Conservation (phyloP, 2,888 invertebrate species). For the Hypselothyrea guttata region DNA sequence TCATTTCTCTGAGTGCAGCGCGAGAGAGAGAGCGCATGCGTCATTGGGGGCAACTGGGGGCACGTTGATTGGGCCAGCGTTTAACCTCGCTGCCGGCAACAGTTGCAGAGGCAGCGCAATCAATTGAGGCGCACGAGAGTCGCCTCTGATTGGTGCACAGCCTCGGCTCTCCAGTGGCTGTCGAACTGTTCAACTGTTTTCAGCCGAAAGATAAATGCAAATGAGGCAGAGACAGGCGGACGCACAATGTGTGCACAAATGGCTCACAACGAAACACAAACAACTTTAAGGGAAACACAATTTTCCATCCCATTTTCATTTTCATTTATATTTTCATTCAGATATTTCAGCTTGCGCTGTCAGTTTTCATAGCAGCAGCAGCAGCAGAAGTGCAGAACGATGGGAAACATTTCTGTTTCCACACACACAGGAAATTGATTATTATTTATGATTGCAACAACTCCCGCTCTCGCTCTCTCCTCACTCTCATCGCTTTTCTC, state of each 20-base stretch:
- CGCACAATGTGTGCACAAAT: constrained; percentile 69
- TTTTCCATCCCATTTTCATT: neutral
- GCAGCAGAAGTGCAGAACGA: constrained; percentile 56
- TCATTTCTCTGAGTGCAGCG: too few relatives aligned
- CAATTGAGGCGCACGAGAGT: constrained; percentile 42
- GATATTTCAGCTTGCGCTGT: constrained; percentile 46
- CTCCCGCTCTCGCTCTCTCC: too few relatives aligned
- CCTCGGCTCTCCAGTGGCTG: constrained; percentile 32
- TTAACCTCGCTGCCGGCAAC: constrained; percentile 54
- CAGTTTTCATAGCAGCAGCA: constrained; percentile 60
- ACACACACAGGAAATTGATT: constrained; percentile 70
- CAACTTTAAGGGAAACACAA: neutral
- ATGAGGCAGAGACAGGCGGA: constrained; percentile 60
- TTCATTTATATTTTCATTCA: constrained; percentile 19
- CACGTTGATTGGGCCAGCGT: constrained; percentile 74
- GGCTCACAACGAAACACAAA: constrained; percentile 51
- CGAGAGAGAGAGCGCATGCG: too few relatives aligned
- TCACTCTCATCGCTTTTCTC: neutral
- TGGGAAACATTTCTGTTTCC: constrained; percentile 62
- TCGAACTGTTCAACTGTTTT: constrained; percentile 36
- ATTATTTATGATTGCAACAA: constrained; percentile 72
- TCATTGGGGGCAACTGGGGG: constrained; percentile 67
- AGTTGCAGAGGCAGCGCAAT: constrained; percentile 30
- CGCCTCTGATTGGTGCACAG: constrained; percentile 60
- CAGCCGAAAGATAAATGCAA: constrained; percentile 43